Base-by-base conservation (phyloP, 2,888 invertebrate genomes). In the Epirrita christyi region DNA sequence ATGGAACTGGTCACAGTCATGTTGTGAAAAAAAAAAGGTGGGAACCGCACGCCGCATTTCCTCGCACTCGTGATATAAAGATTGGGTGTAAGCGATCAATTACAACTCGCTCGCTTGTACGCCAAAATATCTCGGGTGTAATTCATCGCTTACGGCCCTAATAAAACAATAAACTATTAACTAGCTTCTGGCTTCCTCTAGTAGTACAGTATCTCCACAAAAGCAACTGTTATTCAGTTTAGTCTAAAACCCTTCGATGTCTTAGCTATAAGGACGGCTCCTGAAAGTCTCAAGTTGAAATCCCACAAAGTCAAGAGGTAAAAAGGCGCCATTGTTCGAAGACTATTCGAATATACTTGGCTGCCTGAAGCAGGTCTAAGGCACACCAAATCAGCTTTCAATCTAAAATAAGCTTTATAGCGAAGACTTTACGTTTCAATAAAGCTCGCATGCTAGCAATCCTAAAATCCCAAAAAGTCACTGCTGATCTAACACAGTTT, bases 301-400 rank as follows among this genome's bases (percentile, higher is more conserved):
- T 71, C 67, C 67, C 48, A 61, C 60, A 46, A 61, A 68, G 74
- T 78, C 75, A 70, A 71, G 76, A 69, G 71, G 70, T 71, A 75
- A 70, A 72, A 66, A 68, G 72, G 67, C 71, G 68, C 64, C 68
- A 72, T 76, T 75, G 78, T 77, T 76, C 73, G 64, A 49, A 72
- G 71, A 65, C 61, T 67, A 75, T 75, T 70, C 67, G 74, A 74
- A 79, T 79, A 73, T 77, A 75, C 76, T 79, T 78, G 55, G 60
- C 49, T 63, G 55, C 54, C 55, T 60, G 48, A 57, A 50, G 34
- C 7, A 1, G 13, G 6, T 11, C 42, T 28, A 6, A 28, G n/a
- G 7, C 48, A 41, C 41, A 44, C 3, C n/a, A 15, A 27, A 36
- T 15, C 6, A 11, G 9, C 15, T 36, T 27, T 28, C 13, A 41